These are phyloP conservation scores for Xyrauchen texanus DNA, from an alignment of 2,113 vertebrate species.

Conservation along the genomic window DNA sequence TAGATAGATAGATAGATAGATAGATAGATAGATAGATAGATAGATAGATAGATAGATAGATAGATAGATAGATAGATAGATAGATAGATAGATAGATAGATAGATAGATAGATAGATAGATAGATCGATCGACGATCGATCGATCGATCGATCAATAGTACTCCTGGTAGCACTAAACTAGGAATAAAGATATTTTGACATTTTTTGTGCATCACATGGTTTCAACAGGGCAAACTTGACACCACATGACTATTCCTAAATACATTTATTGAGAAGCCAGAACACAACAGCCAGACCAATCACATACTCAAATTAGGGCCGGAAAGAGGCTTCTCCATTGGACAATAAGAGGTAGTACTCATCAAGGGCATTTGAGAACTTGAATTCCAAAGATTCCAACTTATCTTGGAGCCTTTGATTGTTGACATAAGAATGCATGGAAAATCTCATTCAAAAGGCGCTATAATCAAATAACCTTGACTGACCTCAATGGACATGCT, in stretches of 20 bases:
- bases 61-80: too few species aligned
- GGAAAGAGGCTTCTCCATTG: constrained; percentile 55
- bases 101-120: too few species aligned
- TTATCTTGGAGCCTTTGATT: constrained; percentile 45
- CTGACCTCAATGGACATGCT: constrained; percentile 61
- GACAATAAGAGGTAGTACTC: constrained; percentile 63
- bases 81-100: not conserved
- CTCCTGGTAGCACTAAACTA: not conserved
- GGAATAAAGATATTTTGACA: constrained; percentile 27
- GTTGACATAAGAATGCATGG: constrained; percentile 68
- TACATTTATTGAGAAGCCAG: not conserved
- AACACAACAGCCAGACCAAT: constrained; percentile 7
- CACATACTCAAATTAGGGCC: constrained; percentile 6
- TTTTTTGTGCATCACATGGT: not conserved
- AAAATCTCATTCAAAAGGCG: constrained; percentile 68
- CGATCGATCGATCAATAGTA: not conserved
- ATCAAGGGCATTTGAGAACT: constrained; percentile 60
- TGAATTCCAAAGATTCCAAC: constrained; percentile 50
- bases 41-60: too few species aligned
- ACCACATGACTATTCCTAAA: not conserved
- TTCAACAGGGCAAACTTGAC: not conserved
- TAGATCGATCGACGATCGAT: too few species aligned
- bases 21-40: not conserved
- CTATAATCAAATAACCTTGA: constrained; percentile 72
- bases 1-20: too few species aligned